Evolutionary conservation across 2,797 vertebrate species (phyloP).

Genomic region (Sebastes miniatus): DNA sequence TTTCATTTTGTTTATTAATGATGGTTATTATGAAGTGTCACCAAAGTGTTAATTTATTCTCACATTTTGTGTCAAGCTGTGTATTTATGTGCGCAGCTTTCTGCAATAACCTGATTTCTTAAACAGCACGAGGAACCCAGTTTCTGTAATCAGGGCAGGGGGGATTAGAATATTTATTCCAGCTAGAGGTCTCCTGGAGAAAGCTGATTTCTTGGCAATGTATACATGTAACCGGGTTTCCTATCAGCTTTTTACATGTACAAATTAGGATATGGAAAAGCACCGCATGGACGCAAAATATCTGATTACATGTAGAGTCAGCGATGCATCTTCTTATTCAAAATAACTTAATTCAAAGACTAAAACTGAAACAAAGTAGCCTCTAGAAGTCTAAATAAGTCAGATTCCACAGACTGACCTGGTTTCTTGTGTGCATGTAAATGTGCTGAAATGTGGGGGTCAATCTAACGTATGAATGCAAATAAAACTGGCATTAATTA

Average conservation of each 20-base stretch:
- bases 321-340: background rate
- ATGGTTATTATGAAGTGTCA: no score
- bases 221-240: background rate
- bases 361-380: background rate
- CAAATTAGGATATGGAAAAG: background rate
- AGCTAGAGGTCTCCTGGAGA: background rate
- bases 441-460: background rate
- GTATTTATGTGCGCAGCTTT: background rate
- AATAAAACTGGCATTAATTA: background rate
- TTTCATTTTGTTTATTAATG: no score
- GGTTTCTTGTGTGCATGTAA: background rate
- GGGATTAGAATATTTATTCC: background rate
- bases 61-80: background rate
- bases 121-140: background rate
- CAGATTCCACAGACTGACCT: background rate
- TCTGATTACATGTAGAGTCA: background rate
- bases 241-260: background rate
- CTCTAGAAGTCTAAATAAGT: background rate
- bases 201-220: background rate
- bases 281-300: background rate
- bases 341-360: background rate
- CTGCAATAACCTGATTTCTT: background rate
- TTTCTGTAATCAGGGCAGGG: background rate
- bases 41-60: background rate
- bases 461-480: background rate